Evolutionary conservation across 2,113 vertebrate species (phyloP), one percentile per base, ranked within the genome.

Genomic region (Morone chrysops): DNA sequence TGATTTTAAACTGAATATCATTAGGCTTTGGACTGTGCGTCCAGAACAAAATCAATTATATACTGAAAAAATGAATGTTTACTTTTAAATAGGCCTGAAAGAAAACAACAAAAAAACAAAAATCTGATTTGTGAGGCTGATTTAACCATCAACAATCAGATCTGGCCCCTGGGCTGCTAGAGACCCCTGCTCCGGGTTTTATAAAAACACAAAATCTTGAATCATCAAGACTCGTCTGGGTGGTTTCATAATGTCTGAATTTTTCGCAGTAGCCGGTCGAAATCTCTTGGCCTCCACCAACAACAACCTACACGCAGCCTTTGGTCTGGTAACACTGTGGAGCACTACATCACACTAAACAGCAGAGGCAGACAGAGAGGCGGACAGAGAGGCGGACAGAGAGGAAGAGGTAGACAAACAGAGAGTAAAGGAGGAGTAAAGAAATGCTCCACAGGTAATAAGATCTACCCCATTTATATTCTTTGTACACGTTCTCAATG

Each of bases 271-370:
- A 16, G 62, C 40, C 17, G 31, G 62, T 65, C 48, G 14, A 56
- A 59, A 45, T 63, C 48, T 61, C 51, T 80, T 14, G 1, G 41
- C 38, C 70, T 80, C 71, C 56, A 54, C 71, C 56, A 54, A 51
- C 56, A 43, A 56, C 75, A 57, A 67, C 51, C 76, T 59, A 56
- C 51, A 31, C 3, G 12, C 84, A 81, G 65, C 81, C 90, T 94
- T 95, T 93, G 93, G 93, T 94, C 81, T 84, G 84, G 62, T 50
- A 80, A 82, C 80, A 61, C 80, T 68, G 87, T 75, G 82, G 90
- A 90, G 78, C 57, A 17, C 71, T 70, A 84, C 54, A 2, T 57
- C 40, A 57, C 78, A 57, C 76, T 73, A 40, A 75, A 83, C 80
- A 78, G 70, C 77, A 53, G 78, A 87, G 54, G 76, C 74, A 81